Evolutionary conservation across 2,113 vertebrate genomes (phyloP).

Genomic region (Zosterops borbonicus): DNA sequence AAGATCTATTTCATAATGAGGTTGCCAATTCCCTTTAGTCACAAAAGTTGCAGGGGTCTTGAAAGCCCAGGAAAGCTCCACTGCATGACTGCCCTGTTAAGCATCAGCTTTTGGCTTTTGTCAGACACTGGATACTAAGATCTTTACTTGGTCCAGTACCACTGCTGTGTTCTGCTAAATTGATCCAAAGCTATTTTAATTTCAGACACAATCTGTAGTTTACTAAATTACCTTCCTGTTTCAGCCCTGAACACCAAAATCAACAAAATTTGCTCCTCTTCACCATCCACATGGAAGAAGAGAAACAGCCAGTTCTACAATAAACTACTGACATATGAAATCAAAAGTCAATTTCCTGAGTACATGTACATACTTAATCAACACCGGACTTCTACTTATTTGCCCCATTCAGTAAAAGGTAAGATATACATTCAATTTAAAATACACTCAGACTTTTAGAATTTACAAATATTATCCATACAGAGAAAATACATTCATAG

Average conservation of each 20-base stretch:
- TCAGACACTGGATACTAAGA: background rate
- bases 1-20: background rate
- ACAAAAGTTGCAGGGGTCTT: background rate
- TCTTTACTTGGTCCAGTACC: background rate
- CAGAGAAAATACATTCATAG: background rate
- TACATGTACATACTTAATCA: background rate
- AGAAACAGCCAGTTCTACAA: background rate
- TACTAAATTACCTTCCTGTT: background rate
- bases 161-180: background rate
- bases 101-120: background rate
- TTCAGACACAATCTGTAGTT: background rate
- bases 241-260: background rate
- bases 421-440: background rate
- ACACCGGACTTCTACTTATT: background rate
- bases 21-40: background rate
- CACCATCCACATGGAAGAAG: background rate
- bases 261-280: background rate
- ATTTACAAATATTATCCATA: background rate
- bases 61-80: background rate
- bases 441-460: background rate
- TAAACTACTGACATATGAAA: background rate
- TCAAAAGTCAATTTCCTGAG: background rate
- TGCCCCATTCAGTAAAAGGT: background rate
- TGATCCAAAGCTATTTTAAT: background rate
- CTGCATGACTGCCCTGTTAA: background rate